Conservation (phyloP, 2,888 invertebrate genomes). For the Aricia artaxerxes region DNA sequence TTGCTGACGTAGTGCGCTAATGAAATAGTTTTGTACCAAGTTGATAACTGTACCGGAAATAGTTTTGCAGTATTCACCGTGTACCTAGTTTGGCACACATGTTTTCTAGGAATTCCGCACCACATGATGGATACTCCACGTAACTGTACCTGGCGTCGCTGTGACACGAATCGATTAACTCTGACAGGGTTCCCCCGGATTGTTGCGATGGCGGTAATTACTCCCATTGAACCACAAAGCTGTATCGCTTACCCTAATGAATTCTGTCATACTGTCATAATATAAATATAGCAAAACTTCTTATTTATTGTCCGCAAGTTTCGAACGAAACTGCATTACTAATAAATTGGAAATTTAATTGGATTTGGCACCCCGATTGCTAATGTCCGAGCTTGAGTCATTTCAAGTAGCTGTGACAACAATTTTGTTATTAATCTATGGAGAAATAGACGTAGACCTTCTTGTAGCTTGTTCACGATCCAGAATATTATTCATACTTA, state of each 20-base stretch:
- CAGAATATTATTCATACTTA: not conserved
- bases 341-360: conserved; percentile 9
- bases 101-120: not conserved
- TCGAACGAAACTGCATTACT: not conserved
- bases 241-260: conserved; percentile 67
- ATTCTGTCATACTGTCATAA: conserved; percentile 67
- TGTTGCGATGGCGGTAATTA: conserved; percentile 65
- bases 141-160: conserved; percentile 53
- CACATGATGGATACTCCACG: conserved; percentile 44
- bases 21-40: conserved; percentile 1
- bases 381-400: not conserved
- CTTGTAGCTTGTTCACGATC: not conserved
- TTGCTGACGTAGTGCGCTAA: not conserved
- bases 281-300: conserved; percentile 47
- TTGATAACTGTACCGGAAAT: not conserved
- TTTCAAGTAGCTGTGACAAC: not conserved
- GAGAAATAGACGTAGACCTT: no score
- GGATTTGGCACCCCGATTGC: not conserved
- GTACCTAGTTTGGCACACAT: not conserved
- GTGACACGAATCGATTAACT: conserved; percentile 73
- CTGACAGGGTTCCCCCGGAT: conserved; percentile 67
- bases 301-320: not conserved
- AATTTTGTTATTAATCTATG: not conserved
- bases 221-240: conserved; percentile 53
- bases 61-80: not conserved